Conservation (phyloP, 2,888 invertebrate species). For the Synergus umbraculus region DNA sequence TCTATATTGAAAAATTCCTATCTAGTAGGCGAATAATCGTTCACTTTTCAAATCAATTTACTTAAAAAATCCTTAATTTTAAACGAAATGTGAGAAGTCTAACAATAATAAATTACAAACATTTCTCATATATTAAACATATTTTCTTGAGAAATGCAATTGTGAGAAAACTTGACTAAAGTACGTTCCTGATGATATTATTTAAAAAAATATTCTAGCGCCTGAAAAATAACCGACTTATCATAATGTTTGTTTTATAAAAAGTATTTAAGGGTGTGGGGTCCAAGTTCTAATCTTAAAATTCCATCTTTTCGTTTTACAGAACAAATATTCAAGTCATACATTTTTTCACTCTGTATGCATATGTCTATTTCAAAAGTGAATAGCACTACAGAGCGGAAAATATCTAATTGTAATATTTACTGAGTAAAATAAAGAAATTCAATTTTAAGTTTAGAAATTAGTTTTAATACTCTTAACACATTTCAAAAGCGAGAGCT, state of each 20-base stretch:
- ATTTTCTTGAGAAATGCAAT: neutral
- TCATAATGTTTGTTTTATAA: neutral
- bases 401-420: too few relatives aligned
- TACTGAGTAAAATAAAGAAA: too few relatives aligned
- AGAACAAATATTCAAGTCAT: too few relatives aligned
- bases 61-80: neutral
- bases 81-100: neutral
- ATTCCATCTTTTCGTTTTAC: too few relatives aligned
- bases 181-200: neutral
- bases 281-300: too few relatives aligned
- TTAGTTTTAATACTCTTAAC: neutral
- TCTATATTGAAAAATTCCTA: neutral
- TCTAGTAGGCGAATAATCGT: neutral
- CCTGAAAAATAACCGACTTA: neutral
- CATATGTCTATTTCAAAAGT: too few relatives aligned
- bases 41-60: neutral
- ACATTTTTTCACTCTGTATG: too few relatives aligned
- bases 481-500: neutral
- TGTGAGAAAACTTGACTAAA: neutral
- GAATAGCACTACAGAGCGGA: too few relatives aligned
- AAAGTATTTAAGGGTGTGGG: neutral
- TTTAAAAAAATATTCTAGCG: neutral
- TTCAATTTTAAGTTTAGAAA: too few relatives aligned
- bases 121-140: constrained; percentile 17
- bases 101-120: neutral